Percentiles rank a stretch among this genome's conserved stretches.
Conservation (phyloP, 2,888 invertebrate genomes). For the Oasisia sp. region DNA sequence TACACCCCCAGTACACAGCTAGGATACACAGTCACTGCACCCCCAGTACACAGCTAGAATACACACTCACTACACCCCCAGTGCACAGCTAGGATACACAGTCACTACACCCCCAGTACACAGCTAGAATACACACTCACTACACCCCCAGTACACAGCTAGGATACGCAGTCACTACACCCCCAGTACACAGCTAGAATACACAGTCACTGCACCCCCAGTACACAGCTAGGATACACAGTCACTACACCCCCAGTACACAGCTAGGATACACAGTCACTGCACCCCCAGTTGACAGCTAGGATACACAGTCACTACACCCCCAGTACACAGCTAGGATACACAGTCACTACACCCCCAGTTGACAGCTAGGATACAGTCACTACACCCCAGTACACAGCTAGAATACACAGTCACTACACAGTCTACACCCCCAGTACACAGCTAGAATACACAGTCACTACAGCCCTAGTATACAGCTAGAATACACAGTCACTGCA, state of each 20-base stretch:
- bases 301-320: not conserved
- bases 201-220: not conserved
- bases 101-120: not conserved
- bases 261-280: not conserved
- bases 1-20: slow-evolving; percentile 13
- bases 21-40: not conserved
- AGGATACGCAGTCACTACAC: not conserved
- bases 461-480: not conserved
- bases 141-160: not conserved
- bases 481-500: not conserved
- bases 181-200: not conserved
- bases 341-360: not conserved
- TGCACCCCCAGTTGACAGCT: not conserved
- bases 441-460: not conserved
- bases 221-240: not conserved
- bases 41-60: not conserved
- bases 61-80: not conserved
- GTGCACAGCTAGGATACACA: not conserved
- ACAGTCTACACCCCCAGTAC: not conserved
- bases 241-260: not conserved
- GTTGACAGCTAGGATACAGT: not conserved
- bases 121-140: not conserved
- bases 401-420: not conserved
- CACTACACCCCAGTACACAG: not conserved
- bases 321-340: not conserved